These are phyloP conservation scores for Sinocyclocheilus maitianheensis DNA, from an alignment of 2,113 vertebrate species.

Conservation along the genomic window DNA sequence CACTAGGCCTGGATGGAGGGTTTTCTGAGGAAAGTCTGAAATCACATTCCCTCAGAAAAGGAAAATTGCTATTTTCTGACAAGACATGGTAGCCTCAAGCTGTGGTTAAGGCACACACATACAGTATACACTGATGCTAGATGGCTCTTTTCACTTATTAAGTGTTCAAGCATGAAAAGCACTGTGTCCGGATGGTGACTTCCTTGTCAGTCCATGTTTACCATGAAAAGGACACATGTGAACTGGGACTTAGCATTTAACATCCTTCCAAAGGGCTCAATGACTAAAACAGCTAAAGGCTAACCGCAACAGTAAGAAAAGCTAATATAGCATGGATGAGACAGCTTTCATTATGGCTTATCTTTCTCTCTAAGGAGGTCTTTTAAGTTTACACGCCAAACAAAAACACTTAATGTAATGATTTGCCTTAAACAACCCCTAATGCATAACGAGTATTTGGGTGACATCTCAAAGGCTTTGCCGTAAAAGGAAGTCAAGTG, in stretches of 20 bases:
- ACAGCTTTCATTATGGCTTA: not conserved
- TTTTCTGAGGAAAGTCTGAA: not conserved
- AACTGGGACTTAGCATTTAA: not conserved
- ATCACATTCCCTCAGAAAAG: not conserved
- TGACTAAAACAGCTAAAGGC: not conserved
- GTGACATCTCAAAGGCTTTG: not conserved
- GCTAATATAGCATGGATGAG: not conserved
- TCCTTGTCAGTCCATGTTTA: conserved; percentile 32
- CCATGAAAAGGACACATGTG: conserved; percentile 31
- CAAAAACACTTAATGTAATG: not conserved
- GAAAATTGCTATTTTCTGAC: not conserved
- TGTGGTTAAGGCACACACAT: not conserved
- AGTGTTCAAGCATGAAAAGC: conserved; percentile 27
- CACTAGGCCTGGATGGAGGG: not conserved
- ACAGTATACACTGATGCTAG: not conserved
- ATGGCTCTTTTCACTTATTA: not conserved
- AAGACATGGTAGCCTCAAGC: not conserved
- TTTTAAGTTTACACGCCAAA: not conserved
- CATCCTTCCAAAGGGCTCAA: not conserved
- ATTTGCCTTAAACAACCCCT: not conserved
- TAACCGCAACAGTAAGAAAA: not conserved
- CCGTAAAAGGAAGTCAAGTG: not conserved
- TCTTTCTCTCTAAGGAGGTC: not conserved
- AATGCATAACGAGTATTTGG: not conserved
- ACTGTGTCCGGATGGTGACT: not conserved